Base-by-base conservation (phyloP, 53 echinoderm and acorn worm species). In the Apostichopus leukothele region DNA sequence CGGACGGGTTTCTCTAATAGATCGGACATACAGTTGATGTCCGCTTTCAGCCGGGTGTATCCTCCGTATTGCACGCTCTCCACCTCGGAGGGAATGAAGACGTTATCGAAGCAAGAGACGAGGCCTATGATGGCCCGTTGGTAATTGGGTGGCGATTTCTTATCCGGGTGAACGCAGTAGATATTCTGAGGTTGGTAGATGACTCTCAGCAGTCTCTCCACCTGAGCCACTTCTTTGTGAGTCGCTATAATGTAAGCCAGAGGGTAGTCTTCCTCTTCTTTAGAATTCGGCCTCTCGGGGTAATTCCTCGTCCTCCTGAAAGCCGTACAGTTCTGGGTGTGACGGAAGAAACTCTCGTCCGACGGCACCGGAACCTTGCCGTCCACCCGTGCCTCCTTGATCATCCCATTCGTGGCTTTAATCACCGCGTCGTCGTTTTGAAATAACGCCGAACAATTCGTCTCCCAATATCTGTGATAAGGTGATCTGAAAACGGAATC, bases 1-100 rank as follows among this genome's bases (percentile, higher is more conserved):
- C 84, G 76, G 27, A 89, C 78, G 4, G 79, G 83, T 26, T 88
- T 73, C 10, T 74, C 22, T 4, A 92, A 51, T 9, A 94, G 57
- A 86, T 94, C 94, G 16, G 25, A 23, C 94, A 94, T 94, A n/a
- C 94, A 94, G 83, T 94, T 90, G 13, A 92, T 76, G 76, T 94
- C 94, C 4, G 94, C 92, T 66, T 87, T 51, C n/a, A 96, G 85
- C 9, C 92, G 61, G 7, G 88, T 77, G 60, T 86, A 73, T 6
- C 91, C 79, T 0, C 75, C 92, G 26, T 91, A 92, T 52, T 53
- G 67, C 0, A 94, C 92, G 0, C 18, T 74, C 14, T 81, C 92
- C 16, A 76, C 61, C 78, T 83, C 89, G 12, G 92, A 92, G 1
- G 89, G 83, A 11, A 94, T 63, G 76, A 94, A 94, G 23, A 92